These are phyloP conservation scores for Aleiodes testaceus DNA, from an alignment of 2,888 invertebrate species.

Conservation along the genomic window DNA sequence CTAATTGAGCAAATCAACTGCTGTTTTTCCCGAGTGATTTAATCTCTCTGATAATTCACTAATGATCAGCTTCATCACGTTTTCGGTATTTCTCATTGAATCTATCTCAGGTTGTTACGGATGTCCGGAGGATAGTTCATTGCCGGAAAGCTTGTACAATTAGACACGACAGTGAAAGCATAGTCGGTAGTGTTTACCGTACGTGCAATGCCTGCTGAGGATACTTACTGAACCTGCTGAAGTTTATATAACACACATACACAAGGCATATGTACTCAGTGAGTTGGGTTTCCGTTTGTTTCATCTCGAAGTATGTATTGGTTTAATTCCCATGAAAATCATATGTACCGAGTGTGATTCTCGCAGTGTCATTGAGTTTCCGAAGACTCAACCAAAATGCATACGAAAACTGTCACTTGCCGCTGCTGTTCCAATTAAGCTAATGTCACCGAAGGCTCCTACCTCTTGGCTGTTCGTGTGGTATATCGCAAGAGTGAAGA, in stretches of 20 bases:
- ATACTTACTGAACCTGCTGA: slow-evolving; percentile 10
- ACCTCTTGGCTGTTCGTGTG: slow-evolving; percentile 25
- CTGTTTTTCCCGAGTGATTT: no score
- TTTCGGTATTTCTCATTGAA: slow-evolving; percentile 3
- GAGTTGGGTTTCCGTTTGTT: slow-evolving; percentile 40
- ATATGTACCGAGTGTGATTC: neutral
- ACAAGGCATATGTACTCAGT: slow-evolving; percentile 10
- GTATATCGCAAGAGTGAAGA: slow-evolving; percentile 23
- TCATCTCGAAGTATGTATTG: slow-evolving; percentile 1
- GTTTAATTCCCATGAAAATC: slow-evolving; percentile 9
- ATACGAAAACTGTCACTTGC: slow-evolving; percentile 23
- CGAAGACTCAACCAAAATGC: neutral
- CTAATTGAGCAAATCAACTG: no score
- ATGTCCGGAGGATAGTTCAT: slow-evolving; percentile 38
- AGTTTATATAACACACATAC: neutral
- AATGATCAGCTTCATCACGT: slow-evolving; percentile 21
- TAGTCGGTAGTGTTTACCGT: slow-evolving; percentile 45
- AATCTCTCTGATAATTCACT: neutral
- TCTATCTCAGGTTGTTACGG: slow-evolving; percentile 21
- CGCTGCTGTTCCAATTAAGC: slow-evolving; percentile 59
- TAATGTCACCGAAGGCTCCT: slow-evolving; percentile 57
- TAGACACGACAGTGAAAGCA: slow-evolving; percentile 44
- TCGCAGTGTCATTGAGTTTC: neutral
- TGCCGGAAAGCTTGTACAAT: slow-evolving; percentile 44
- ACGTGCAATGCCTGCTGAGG: slow-evolving; percentile 50